These are phyloP conservation scores for Tringa solitaria DNA, from an alignment of 2,113 vertebrate species.

Conservation along the genomic window DNA sequence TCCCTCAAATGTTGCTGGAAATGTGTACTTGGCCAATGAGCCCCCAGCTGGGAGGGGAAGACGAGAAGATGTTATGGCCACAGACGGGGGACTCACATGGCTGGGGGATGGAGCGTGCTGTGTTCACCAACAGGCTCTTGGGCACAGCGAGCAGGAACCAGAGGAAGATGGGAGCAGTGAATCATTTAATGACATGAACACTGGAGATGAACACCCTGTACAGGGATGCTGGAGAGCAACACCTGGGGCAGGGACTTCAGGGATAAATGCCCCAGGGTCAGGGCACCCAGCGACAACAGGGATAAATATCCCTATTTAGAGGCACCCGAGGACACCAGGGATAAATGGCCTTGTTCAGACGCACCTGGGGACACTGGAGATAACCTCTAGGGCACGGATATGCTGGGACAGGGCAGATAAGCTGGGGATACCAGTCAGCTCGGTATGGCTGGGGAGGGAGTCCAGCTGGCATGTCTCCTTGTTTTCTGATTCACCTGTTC, in stretches of 20 bases:
- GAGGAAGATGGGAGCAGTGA: background rate
- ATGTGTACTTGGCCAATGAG: background rate
- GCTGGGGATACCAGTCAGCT: background rate
- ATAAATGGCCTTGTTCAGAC: background rate
- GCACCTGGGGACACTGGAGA: background rate
- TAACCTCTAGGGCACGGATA: background rate
- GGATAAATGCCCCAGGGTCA: background rate
- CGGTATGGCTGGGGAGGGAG: background rate
- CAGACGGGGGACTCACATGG: background rate
- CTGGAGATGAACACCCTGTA: fast-evolving
- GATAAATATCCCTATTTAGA: background rate
- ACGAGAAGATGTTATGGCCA: fast-evolving
- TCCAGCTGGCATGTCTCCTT: background rate
- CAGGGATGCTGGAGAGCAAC: background rate
- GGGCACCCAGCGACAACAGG: background rate
- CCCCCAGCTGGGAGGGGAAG: background rate
- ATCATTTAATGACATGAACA: fast-evolving
- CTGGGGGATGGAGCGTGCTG: fast-evolving
- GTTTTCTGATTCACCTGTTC: background rate
- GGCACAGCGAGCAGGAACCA: background rate
- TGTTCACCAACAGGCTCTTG: fast-evolving
- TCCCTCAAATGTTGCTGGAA: background rate
- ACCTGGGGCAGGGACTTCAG: background rate
- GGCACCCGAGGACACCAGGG: background rate
- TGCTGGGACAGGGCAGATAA: background rate